A percentile compares a stretch with the other conserved stretches of the same genome.
phyloP scores from a whole-genome alignment of 2,797 vertebrate genomes.

The Chrosomus eos region DNA sequence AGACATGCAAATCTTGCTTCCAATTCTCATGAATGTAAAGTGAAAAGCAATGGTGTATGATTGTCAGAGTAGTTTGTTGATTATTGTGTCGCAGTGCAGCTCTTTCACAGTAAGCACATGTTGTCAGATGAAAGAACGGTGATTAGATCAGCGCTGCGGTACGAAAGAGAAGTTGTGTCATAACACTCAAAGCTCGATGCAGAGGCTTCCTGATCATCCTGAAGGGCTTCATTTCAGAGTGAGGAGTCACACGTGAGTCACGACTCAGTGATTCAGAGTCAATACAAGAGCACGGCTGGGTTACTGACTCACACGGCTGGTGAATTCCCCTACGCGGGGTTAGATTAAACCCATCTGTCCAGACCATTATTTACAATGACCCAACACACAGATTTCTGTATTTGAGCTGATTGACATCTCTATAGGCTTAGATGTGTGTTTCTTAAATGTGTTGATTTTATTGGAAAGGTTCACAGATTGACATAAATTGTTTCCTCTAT shows the following conservation, averaged over 20 bases:
- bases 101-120: neutral
- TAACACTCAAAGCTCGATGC: neutral
- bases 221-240: neutral
- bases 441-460: neutral
- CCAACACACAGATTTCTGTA: no score
- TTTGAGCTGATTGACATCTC: neutral
- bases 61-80: neutral
- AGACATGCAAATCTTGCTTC: neutral
- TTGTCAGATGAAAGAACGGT: neutral
- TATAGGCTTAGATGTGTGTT: neutral
- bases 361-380: constrained; percentile 8
- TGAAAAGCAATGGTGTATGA: neutral
- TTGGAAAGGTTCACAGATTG: neutral
- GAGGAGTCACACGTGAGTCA: constrained; percentile 57
- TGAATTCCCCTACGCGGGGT: constrained; percentile 63
- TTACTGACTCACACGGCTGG: constrained; percentile 69
- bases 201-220: neutral
- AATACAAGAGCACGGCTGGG: constrained; percentile 61
- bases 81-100: neutral
- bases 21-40: neutral
- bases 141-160: neutral
- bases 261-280: constrained; percentile 62
- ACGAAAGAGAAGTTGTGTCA: constrained; percentile 8
- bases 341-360: constrained; percentile 49
- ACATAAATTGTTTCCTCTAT: neutral